These are phyloP conservation scores for Macrostomum lignano DNA, from an alignment of 1,140 invertebrate genomes.

Conservation along the genomic window DNA sequence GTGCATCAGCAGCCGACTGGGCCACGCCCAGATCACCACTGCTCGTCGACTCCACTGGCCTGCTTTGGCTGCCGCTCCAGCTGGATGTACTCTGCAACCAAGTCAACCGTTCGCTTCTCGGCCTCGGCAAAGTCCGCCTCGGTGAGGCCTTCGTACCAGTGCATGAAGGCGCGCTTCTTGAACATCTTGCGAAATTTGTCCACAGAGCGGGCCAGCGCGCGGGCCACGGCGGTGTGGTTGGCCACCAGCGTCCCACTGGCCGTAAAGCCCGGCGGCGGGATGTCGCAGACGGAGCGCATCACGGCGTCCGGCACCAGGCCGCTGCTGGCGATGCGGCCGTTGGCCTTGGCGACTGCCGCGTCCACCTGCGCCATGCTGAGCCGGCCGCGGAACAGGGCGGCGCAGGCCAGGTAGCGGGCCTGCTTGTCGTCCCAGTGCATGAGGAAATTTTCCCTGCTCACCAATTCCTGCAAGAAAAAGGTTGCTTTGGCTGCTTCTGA, in stretches of 20 bases:
- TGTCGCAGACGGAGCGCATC: constrained; percentile 8
- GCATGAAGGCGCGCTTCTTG: constrained; percentile 4
- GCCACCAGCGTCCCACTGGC: constrained; percentile 31
- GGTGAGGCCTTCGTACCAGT: constrained; percentile 5
- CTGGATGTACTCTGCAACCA: constrained; percentile 4
- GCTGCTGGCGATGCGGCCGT: constrained; percentile 34
- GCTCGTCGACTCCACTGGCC: no score
- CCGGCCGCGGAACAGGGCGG: constrained; percentile 30
- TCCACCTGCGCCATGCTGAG: constrained; percentile 30
- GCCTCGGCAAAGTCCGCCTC: background rate
- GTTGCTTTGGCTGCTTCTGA: no score
- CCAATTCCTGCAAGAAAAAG: no score
- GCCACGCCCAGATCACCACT: no score
- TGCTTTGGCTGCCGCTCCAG: no score
- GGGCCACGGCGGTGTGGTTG: constrained; percentile 39
- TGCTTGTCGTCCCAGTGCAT: no score
- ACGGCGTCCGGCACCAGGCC: constrained; percentile 23
- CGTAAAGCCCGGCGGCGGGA: constrained; percentile 6
- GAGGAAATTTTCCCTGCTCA: no score
- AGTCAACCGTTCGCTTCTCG: background rate
- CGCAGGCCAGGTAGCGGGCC: constrained; percentile 38
- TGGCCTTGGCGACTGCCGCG: constrained; percentile 41
- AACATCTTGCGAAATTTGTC: constrained; percentile 8
- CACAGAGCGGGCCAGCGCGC: constrained; percentile 41
- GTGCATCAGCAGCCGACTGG: no score